Conservation (phyloP, 2,797 vertebrate genomes). For the Stomatorhinus walkeri region DNA sequence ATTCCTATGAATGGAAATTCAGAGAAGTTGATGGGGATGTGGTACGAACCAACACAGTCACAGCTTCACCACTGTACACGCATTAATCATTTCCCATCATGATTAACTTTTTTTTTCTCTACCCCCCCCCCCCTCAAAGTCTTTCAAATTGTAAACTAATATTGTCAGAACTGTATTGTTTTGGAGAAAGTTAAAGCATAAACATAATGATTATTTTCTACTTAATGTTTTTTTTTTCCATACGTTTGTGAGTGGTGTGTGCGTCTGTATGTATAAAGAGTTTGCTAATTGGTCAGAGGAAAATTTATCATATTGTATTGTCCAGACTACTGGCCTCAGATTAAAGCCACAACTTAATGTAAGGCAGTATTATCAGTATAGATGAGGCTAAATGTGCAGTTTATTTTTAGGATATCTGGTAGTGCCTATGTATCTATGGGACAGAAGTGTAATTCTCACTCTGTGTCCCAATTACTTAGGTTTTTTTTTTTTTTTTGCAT, state of each 20-base stretch:
- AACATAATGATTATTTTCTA: not conserved
- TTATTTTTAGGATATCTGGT: not conserved
- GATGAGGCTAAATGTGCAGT: not conserved
- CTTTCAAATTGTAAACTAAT: not conserved
- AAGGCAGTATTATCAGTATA: not conserved
- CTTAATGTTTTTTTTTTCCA: not conserved
- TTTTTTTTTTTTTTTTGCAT: not conserved
- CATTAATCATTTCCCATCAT: not conserved
- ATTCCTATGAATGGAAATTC: constrained; percentile 21
- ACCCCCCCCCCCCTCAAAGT: not conserved
- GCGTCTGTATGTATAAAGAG: not conserved
- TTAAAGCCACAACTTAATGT: not conserved
- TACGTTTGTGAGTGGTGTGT: not conserved
- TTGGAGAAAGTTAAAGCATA: not conserved
- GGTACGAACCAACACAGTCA: not conserved
- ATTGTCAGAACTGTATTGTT: not conserved
- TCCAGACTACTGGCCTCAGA: not conserved
- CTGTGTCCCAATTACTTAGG: not conserved
- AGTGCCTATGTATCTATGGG: not conserved
- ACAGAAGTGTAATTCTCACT: not conserved
- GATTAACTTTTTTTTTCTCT: not conserved
- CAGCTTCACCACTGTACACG: not conserved
- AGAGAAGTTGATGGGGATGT: not conserved
- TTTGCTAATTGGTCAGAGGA: not conserved
- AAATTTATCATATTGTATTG: not conserved